phyloP scores from a whole-genome alignment of 1,140 invertebrate genomes.

The Diorhabda elongata region DNA sequence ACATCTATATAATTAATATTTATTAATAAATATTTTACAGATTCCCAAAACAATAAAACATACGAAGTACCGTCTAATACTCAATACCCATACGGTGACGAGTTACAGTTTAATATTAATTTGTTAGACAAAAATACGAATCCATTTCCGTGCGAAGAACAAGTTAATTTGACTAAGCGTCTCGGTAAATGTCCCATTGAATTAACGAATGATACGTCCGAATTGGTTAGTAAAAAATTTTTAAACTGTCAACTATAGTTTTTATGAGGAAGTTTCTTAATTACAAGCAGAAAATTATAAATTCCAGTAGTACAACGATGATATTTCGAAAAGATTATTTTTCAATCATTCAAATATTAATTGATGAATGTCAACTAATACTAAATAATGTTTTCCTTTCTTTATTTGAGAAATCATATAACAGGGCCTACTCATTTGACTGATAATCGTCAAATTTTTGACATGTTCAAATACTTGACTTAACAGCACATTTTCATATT shows the following conservation, averaged over 20 bases:
- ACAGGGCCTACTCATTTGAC: too few species aligned
- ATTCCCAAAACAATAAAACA: background rate
- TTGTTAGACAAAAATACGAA: conserved; percentile 11
- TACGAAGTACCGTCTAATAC: conserved; percentile 10
- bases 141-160: background rate
- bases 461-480: too few species aligned
- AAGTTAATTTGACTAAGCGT: background rate
- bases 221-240: background rate
- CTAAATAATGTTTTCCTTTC: background rate
- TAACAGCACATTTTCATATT: too few species aligned
- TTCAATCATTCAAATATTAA: background rate
- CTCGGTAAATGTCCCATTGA: conserved; percentile 9
- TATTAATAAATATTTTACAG: background rate
- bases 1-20: background rate
- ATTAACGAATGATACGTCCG: conserved; percentile 3
- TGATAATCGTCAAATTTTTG: too few species aligned
- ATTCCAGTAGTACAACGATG: background rate
- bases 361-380: background rate
- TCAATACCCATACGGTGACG: conserved; percentile 11
- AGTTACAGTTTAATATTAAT: conserved; percentile 8
- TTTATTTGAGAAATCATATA: too few species aligned
- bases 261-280: background rate
- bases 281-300: background rate
- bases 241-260: background rate
- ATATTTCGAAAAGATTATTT: background rate